Conservation (phyloP, 2,113 vertebrate genomes). For the Empidonax alnorum region DNA sequence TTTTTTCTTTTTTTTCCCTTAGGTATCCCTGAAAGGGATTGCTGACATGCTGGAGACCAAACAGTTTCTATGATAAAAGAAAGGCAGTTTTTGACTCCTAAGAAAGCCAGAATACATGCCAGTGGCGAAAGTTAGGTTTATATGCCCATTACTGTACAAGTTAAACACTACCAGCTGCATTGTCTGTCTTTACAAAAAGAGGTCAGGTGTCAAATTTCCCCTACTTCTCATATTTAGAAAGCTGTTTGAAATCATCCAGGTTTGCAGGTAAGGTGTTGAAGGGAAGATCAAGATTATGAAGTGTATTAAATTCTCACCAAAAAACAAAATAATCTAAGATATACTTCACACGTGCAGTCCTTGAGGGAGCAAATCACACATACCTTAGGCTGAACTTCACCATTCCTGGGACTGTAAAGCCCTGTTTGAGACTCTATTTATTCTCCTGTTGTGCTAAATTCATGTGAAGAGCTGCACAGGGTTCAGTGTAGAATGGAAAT, state of each 20-base stretch:
- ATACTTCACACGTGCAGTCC: not conserved
- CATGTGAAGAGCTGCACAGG: not conserved
- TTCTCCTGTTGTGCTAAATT: not conserved
- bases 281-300: not conserved
- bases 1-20: not conserved
- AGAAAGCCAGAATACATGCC: not conserved
- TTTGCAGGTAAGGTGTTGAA: not conserved
- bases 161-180: not conserved
- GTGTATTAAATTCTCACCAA: not conserved
- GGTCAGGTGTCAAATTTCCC: not conserved
- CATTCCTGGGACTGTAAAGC: not conserved
- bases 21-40: not conserved
- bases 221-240: not conserved
- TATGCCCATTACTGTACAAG: not conserved
- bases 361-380: not conserved
- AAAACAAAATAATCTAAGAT: not conserved
- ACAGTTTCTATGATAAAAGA: not conserved
- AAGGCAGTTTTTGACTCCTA: not conserved
- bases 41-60: not conserved
- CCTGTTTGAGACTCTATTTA: not conserved
- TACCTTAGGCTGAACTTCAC: not conserved
- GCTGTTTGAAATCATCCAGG: not conserved
- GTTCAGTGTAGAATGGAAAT: not conserved
- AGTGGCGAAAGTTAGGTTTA: not conserved
- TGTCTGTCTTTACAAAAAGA: not conserved